Conservation (phyloP, 2,113 vertebrate genomes). For the Tachysurus vachellii region DNA sequence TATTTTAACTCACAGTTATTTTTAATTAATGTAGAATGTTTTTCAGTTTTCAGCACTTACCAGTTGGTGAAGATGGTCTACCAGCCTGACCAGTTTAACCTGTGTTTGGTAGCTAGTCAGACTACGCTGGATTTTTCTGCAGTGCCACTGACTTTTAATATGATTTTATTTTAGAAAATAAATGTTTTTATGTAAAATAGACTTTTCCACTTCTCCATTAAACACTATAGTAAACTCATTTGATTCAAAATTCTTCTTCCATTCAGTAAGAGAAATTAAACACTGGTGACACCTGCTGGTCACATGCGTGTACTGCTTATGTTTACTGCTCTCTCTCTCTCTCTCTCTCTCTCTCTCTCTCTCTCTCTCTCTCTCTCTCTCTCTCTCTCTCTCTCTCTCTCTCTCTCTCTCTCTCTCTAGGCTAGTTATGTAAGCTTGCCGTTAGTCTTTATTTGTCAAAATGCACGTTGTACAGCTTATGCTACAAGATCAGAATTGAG, state of each 20-base stretch:
- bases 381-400: no score
- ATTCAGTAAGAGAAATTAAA: background rate
- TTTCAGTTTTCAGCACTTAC: background rate
- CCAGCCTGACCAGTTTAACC: background rate
- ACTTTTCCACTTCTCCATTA: background rate
- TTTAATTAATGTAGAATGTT: background rate
- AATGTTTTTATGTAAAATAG: no score
- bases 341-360: no score
- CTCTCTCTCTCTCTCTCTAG: no score
- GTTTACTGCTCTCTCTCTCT: no score
- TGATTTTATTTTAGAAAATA: no score
- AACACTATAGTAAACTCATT: background rate
- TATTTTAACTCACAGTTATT: background rate
- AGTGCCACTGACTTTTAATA: no score
- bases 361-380: no score
- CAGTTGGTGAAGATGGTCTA: background rate
- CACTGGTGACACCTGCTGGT: constrained; percentile 7
- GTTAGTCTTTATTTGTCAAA: no score
- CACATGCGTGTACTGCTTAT: background rate
- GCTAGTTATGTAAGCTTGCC: no score
- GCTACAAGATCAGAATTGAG: no score
- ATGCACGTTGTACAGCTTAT: no score
- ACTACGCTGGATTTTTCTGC: background rate
- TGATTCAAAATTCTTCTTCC: background rate
- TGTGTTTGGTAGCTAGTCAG: background rate